phyloP scores from a whole-genome alignment of 1,140 invertebrate genomes.

The Thereuonema tuberculata region DNA sequence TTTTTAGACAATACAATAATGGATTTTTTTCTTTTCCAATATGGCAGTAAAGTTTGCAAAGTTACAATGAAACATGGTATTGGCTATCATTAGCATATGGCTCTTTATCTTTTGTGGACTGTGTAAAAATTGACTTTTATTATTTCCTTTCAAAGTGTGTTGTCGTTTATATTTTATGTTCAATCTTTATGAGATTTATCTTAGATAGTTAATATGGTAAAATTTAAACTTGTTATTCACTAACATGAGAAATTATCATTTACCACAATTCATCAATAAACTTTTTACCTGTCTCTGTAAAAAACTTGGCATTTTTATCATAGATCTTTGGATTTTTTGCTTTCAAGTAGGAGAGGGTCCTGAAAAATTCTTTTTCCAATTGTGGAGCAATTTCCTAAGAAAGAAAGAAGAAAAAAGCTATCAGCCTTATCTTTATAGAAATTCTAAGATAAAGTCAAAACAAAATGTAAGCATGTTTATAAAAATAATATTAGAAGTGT shows the following conservation, averaged over 20 bases:
- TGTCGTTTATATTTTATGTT: neutral
- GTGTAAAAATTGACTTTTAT: too few relatives aligned
- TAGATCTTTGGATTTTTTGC: slow-evolving; percentile 80
- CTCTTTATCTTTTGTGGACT: too few relatives aligned
- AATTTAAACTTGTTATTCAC: neutral
- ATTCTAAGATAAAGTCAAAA: neutral
- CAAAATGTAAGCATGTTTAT: neutral
- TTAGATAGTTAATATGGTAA: neutral
- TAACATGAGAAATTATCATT: neutral
- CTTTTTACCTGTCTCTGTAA: slow-evolving; percentile 34
- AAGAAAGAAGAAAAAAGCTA: too few relatives aligned
- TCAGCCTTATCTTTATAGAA: neutral
- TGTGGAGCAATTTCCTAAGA: slow-evolving; percentile 36
- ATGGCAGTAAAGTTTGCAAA: too few relatives aligned
- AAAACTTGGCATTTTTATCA: slow-evolving; percentile 58
- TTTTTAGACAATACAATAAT: too few relatives aligned
- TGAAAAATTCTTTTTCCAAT: slow-evolving; percentile 72
- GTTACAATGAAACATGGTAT: too few relatives aligned
- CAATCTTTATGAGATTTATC: neutral
- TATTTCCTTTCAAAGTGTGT: too few relatives aligned
- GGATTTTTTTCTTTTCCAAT: too few relatives aligned
- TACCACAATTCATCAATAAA: neutral
- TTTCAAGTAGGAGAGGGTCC: slow-evolving; percentile 68
- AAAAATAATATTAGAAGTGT: neutral
- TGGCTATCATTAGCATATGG: too few relatives aligned